Evolutionary conservation across 2,113 vertebrate species (phyloP).

Genomic region (Rhinopomastus cyanomelas): DNA sequence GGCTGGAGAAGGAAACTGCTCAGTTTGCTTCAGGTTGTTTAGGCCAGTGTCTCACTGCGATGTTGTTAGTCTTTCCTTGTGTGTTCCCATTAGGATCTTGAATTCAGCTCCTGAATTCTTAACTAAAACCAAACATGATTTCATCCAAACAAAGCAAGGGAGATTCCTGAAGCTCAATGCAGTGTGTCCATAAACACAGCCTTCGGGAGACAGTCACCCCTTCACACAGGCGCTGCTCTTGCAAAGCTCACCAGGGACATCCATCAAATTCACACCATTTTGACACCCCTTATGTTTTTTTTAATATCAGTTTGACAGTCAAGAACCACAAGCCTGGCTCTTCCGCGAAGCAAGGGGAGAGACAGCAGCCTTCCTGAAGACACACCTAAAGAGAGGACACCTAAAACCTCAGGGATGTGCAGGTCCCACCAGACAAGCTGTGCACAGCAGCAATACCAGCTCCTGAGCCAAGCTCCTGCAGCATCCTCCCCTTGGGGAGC

Average conservation of each 20-base stretch:
- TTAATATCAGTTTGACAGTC: not conserved
- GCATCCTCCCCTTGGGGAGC: not conserved
- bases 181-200: not conserved
- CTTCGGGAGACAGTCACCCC: not conserved
- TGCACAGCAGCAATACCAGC: not conserved
- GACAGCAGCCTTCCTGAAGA: not conserved
- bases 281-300: not conserved
- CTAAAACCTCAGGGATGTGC: not conserved
- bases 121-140: slow-evolving; percentile 30
- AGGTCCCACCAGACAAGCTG: not conserved
- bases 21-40: not conserved
- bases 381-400: not conserved
- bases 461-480: not conserved
- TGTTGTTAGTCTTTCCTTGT: not conserved
- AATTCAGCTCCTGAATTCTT: slow-evolving; percentile 34
- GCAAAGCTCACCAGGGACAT: not conserved
- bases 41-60: not conserved
- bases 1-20: not conserved
- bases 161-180: slow-evolving; percentile 42
- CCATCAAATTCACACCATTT: not conserved
- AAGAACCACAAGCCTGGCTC: not conserved
- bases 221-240: not conserved
- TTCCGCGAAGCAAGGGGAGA: not conserved
- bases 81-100: not conserved
- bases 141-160: slow-evolving; percentile 56